phyloP scores from a whole-genome alignment of 2,797 vertebrate species.

The Poecilia velifera region DNA sequence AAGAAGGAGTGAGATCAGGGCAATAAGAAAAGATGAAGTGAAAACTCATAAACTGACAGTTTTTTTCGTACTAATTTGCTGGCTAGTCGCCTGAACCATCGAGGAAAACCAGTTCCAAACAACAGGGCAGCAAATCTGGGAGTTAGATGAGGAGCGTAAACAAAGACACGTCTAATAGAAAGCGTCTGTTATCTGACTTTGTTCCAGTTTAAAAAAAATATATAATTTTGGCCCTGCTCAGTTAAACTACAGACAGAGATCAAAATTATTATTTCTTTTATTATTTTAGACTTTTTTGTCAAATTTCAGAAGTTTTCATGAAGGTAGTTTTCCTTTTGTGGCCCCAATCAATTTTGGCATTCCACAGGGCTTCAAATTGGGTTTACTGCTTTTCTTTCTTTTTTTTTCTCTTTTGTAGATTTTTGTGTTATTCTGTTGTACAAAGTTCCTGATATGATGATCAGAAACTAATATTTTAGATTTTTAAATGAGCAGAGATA shows the following conservation, averaged over 20 bases:
- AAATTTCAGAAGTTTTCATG: neutral
- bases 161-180: neutral
- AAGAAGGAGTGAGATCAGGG: constrained; percentile 11
- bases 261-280: neutral
- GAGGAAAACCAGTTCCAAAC: constrained; percentile 32
- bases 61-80: constrained; percentile 19
- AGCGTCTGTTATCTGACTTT: neutral
- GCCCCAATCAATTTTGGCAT: neutral
- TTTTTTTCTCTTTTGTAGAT: neutral
- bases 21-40: constrained; percentile 3
- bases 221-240: neutral
- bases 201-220: neutral
- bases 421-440: neutral
- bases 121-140: constrained; percentile 3
- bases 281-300: neutral
- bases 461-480: neutral
- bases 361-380: neutral
- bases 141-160: constrained; percentile 2
- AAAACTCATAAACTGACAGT: constrained; percentile 34
- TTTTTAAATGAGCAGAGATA: neutral
- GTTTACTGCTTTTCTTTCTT: neutral
- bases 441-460: neutral
- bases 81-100: constrained; percentile 21
- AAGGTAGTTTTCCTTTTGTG: neutral
- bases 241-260: neutral